Evolutionary conservation across 2,113 vertebrate genomes (phyloP).

Genomic region (Aepyceros melampus): DNA sequence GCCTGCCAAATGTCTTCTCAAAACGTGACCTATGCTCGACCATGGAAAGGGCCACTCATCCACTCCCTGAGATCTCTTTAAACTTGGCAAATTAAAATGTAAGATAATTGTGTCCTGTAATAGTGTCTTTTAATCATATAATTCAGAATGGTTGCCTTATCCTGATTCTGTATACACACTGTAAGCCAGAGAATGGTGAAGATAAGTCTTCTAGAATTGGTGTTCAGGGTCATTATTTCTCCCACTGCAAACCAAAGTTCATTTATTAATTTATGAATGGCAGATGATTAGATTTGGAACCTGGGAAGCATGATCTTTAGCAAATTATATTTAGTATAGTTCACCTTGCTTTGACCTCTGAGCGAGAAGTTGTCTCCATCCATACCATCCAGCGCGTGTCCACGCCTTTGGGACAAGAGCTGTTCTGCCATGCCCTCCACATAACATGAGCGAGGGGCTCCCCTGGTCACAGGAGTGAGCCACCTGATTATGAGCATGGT

Average conservation of each 20-base stretch:
- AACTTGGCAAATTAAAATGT: not conserved
- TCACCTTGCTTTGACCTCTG: constrained; percentile 10
- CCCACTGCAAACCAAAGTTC: constrained; percentile 54
- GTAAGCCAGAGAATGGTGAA: constrained; percentile 33
- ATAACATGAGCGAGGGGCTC: not conserved
- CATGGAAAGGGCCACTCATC: not conserved
- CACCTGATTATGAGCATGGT: not conserved
- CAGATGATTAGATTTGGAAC: constrained; percentile 59
- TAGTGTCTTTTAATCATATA: not conserved
- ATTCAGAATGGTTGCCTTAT: not conserved
- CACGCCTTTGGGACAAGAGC: not conserved
- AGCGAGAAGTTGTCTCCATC: constrained; percentile 30
- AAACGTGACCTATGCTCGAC: not conserved
- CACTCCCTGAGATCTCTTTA: not conserved
- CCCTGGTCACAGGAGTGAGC: not conserved
- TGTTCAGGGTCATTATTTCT: not conserved
- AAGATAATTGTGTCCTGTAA: not conserved
- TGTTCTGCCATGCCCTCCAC: not conserved
- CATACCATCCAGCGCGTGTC: not conserved
- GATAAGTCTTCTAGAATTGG: constrained; percentile 43
- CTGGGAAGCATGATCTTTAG: constrained; percentile 18
- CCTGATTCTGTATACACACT: constrained; percentile 15
- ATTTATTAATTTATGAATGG: constrained; percentile 48
- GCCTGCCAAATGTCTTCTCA: not conserved
- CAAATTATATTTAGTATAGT: constrained; percentile 47